phyloP scores from a whole-genome alignment of 1,140 invertebrate genomes.

The Nomia melanderi region DNA sequence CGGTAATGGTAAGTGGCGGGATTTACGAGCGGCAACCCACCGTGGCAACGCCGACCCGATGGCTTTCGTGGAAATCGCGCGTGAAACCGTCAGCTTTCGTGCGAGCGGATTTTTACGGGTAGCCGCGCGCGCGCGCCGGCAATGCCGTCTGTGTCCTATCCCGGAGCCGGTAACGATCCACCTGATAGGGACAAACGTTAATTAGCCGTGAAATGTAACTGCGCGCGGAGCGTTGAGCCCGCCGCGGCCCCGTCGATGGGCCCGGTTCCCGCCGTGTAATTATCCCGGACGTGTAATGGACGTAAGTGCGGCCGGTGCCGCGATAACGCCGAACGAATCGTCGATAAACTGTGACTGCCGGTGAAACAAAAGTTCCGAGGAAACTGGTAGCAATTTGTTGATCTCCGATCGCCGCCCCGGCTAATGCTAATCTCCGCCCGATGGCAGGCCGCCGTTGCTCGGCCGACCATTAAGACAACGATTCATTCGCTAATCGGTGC shows the following conservation, averaged over 20 bases:
- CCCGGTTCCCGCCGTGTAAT: constrained; percentile 50
- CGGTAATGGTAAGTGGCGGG: constrained; percentile 72
- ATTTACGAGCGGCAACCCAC: constrained; percentile 70
- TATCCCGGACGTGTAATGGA: constrained; percentile 57
- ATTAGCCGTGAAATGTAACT: constrained; percentile 58
- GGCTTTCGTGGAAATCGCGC: constrained; percentile 60
- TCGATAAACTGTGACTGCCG: constrained; percentile 32
- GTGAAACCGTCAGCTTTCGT: constrained; percentile 36
- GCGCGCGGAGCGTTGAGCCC: constrained; percentile 12
- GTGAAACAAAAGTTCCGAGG: constrained; percentile 50
- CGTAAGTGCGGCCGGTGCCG: constrained; percentile 42
- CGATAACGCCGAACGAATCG: constrained; percentile 34
- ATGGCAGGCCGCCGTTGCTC: not conserved
- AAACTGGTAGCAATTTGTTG: constrained; percentile 52
- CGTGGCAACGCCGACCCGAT: constrained; percentile 53
- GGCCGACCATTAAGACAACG: not conserved
- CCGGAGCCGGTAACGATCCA: constrained; percentile 45
- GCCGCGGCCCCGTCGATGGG: constrained; percentile 1
- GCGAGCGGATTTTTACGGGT: constrained; percentile 28
- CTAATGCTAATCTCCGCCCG: constrained; percentile 11
- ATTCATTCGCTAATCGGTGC: constrained; percentile 10
- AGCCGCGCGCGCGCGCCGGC: no score
- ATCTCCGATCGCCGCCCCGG: constrained; percentile 10
- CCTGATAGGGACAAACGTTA: constrained; percentile 62
- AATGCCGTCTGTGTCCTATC: no score